These are phyloP conservation scores for Saguinus oedipus DNA, from an alignment of 2,797 vertebrate species.

Conservation along the genomic window DNA sequence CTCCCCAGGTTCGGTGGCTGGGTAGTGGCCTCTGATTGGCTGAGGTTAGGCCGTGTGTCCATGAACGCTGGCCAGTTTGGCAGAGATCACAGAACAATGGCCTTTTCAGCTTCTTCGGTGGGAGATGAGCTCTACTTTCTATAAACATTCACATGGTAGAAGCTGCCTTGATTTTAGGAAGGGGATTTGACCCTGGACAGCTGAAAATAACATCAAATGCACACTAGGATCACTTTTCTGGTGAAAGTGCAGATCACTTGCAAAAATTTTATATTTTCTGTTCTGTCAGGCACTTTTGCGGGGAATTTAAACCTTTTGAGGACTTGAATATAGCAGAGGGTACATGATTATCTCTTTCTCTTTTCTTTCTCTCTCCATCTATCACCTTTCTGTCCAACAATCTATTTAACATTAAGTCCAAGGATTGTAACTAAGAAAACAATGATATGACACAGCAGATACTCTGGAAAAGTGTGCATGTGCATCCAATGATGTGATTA, in stretches of 20 bases:
- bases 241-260: not conserved
- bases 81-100: not conserved
- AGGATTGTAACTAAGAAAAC: not conserved
- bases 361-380: not conserved
- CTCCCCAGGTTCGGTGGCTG: not conserved
- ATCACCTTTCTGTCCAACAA: not conserved
- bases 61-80: not conserved
- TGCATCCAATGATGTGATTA: not conserved
- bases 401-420: not conserved
- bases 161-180: not conserved
- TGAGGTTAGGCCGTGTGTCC: not conserved
- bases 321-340: not conserved
- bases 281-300: not conserved
- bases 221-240: not conserved
- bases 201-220: not conserved
- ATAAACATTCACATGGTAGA: not conserved
- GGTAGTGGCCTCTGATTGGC: not conserved
- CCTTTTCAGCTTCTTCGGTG: not conserved
- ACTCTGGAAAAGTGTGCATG: not conserved
- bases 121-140: not conserved
- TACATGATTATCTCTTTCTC: not conserved
- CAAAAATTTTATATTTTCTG: not conserved
- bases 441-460: not conserved
- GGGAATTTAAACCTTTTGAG: not conserved
- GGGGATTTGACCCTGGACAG: not conserved